A percentile compares a stretch with the other conserved stretches of the same genome.
phyloP scores from a whole-genome alignment of 2,888 invertebrate genomes.

The Microplitis manilae region DNA sequence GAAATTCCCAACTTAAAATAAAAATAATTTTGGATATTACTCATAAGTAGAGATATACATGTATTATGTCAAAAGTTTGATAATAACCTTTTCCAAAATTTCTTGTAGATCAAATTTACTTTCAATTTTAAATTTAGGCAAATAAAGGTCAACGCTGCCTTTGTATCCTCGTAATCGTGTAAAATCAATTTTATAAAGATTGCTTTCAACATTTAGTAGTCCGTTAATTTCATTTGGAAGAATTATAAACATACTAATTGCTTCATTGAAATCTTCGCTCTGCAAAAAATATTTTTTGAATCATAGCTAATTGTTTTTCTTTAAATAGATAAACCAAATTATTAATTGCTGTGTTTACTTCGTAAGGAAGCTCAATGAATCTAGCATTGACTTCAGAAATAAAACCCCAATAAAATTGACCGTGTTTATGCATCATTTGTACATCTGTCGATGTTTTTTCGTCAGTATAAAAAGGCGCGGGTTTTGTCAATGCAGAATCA shows the following conservation, averaged over 20 bases:
- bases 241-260: slow-evolving; percentile 41
- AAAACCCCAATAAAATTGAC: slow-evolving; percentile 73
- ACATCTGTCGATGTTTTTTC: slow-evolving; percentile 75
- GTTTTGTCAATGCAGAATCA: slow-evolving; percentile 63
- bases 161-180: slow-evolving; percentile 58
- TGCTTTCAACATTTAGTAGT: slow-evolving; percentile 14
- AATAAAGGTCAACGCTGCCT: slow-evolving; percentile 77
- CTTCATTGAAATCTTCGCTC: slow-evolving; percentile 7
- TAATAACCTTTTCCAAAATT: slow-evolving; percentile 76
- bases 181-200: slow-evolving; percentile 30
- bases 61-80: neutral
- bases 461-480: slow-evolving; percentile 77
- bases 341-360: slow-evolving; percentile 59
- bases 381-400: slow-evolving; percentile 75
- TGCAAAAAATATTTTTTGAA: slow-evolving; percentile 20
- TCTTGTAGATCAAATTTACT: slow-evolving; percentile 75
- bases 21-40: neutral
- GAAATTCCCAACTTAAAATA: slow-evolving; percentile 79
- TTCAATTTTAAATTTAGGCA: slow-evolving; percentile 89
- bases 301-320: slow-evolving; percentile 48
- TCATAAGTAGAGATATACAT: too few species aligned
- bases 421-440: slow-evolving; percentile 81
- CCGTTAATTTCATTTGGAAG: slow-evolving; percentile 33
- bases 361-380: slow-evolving; percentile 82
- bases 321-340: too few species aligned